Evolutionary conservation across 2,113 vertebrate genomes (phyloP), one percentile per base, ranked within the genome.

Genomic region (Monopterus albus): DNA sequence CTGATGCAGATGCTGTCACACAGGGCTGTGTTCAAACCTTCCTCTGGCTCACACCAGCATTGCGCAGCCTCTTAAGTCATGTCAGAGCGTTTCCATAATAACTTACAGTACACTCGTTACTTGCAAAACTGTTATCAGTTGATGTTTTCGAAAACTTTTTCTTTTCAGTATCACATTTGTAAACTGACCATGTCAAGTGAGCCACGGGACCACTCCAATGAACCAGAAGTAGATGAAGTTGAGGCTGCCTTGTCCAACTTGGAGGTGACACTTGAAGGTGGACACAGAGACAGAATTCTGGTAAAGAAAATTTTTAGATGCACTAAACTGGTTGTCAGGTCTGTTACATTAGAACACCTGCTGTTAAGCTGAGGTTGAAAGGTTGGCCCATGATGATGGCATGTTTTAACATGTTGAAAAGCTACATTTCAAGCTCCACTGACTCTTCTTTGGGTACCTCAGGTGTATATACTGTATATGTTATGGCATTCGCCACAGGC

Each of bases 241-340:
- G 98, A 98, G 78, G 97, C 96, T 0, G 98, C 98, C 0, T 94
- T 99, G 46, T 96, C 96, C 45, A 96, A 96, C 82, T 81, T 99
- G 83, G 97, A 99, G 90, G 95, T 96, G 75, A 95, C 96, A 0
- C 91, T 99, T 2, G 96, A 98, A 91, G 95, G 96, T 3, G 92
- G 94, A 70, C 95, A 89, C 55, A 28, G 91, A 1, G 96, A 94
- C 81, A 95, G 84, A 39, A 75, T 93, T 79, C 93, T 98, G 95
- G 98, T 99, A 95, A 8, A 92, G 61, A 15, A 59, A 11, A 23
- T 52, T 65, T 53, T 50, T 17, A 3, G 10, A 17, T 3, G 1
- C 3, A 3, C 50, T 11, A 3, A 23, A 20, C 36, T 26, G 12
- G 60, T 47, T 83, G 66, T 43, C 36, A 1, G 46, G 2, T 47